Evolutionary conservation across 1,140 invertebrate genomes (phyloP), one percentile per base, ranked within the genome.

Genomic region (Mizuhopecten yessoensis): DNA sequence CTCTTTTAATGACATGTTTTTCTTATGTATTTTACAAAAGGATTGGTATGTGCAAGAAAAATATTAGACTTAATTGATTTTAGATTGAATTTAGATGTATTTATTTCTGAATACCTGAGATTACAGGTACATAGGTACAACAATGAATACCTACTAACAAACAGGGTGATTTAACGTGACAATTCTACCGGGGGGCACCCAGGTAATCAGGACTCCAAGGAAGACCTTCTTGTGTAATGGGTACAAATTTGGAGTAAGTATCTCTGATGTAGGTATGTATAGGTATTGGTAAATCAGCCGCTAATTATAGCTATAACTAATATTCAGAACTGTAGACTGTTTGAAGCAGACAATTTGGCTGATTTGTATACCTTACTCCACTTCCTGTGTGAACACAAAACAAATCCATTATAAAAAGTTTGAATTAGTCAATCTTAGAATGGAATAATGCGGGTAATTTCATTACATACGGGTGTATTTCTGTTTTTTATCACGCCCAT

Each of bases 61-160:
- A 75, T 75, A 75, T 75, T 75, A 29, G 57, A 75, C 57, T 75
- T 75, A 75, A 75, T 75, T 75, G 57, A n/a, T 75, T 75, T 75
- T 75, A 75, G 57, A 75, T 75, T 75, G 57, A 75, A 75, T 75
- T 75, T 75, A 75, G 57, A 75, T 75, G 57, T 75, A 29, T 75
- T 75, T 75, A 75, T 29, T 75, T 29, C 1, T 75, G 57, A 75
- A 75, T 75, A 75, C 57, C 57, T n/a, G 57, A 75, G 57, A 29
- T n/a, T 75, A 75, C 57, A 75, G 57, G 57, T 75, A 75, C n/a
- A 29, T n/a, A 75, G 23, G n/a, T 29, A 75, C 29, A 75, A 75
- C 57, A 75, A 75, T 75, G 57, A 29, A 75, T 75, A 75, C 57
- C 57, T 75, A 75, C 29, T 75, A 75, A 75, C 45, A 57, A 57